Evolutionary conservation across 1,140 invertebrate species (phyloP).

Genomic region (Pomacea maculata): DNA sequence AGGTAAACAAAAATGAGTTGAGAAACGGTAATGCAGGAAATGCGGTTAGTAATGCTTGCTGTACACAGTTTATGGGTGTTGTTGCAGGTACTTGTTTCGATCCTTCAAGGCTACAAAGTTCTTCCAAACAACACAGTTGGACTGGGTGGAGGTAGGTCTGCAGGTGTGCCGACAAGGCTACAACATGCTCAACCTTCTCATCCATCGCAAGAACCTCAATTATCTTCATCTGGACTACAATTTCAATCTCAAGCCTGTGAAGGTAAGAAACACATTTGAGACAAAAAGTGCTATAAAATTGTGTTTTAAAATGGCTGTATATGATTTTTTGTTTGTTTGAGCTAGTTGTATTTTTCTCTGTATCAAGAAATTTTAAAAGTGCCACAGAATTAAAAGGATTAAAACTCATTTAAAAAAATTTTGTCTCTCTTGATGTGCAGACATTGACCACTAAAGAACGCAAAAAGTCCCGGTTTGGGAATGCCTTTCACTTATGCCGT

Average conservation of each 20-base stretch:
- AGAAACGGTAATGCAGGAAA: too few relatives aligned
- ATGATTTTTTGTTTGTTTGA: too few relatives aligned
- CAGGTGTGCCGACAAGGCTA: slow-evolving; percentile 98
- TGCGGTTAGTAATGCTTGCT: too few relatives aligned
- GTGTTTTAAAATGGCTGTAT: too few relatives aligned
- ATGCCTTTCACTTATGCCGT: slow-evolving; percentile 99
- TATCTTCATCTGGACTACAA: slow-evolving; percentile 99
- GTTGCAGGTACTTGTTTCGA: slow-evolving; percentile 85
- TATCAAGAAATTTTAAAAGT: too few relatives aligned
- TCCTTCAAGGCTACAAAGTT: slow-evolving; percentile 99
- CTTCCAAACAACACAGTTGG: slow-evolving; percentile 98
- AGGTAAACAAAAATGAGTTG: too few relatives aligned
- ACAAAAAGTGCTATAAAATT: too few relatives aligned
- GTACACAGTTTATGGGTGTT: background rate
- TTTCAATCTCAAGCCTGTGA: slow-evolving; percentile 99
- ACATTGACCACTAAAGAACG: slow-evolving; percentile 73
- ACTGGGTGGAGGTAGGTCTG: slow-evolving; percentile 99
- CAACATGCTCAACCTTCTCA: slow-evolving; percentile 99
- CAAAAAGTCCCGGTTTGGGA: slow-evolving; percentile 99
- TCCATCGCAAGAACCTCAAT: slow-evolving; percentile 99
- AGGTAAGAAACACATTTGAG: slow-evolving; percentile 63
- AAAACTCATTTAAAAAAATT: background rate
- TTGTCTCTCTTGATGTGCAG: slow-evolving; percentile 27
- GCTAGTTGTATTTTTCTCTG: too few relatives aligned
- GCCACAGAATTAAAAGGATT: too few relatives aligned